phyloP scores from a whole-genome alignment of 2,888 invertebrate species.

The Troides aeacus region DNA sequence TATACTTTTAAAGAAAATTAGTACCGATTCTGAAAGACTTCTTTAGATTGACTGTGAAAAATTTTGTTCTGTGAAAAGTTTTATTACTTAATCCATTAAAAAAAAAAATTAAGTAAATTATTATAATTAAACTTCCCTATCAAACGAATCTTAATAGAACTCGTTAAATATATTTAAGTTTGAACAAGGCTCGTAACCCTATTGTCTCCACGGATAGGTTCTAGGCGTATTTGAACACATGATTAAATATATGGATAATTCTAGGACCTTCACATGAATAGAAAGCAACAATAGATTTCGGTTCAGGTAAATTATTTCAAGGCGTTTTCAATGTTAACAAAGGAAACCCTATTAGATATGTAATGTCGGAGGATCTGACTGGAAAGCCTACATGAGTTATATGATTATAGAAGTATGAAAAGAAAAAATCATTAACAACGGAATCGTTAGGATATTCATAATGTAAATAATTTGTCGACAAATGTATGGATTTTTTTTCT shows the following conservation, averaged over 20 bases:
- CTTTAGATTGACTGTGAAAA: too few species aligned
- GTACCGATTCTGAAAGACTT: too few species aligned
- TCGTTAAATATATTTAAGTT: too few species aligned
- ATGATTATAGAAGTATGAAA: neutral
- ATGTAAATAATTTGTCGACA: neutral
- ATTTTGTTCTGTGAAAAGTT: neutral
- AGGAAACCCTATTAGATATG: conserved; percentile 1
- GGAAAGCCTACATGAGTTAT: neutral
- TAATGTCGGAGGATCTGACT: neutral
- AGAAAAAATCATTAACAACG: neutral
- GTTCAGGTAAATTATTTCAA: conserved; percentile 14
- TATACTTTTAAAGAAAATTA: too few species aligned
- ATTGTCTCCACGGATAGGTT: neutral
- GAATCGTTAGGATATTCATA: neutral
- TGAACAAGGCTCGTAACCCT: neutral
- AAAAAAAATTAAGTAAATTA: neutral
- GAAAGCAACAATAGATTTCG: conserved; percentile 10
- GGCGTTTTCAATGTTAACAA: conserved; percentile 12
- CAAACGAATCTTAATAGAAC: neutral
- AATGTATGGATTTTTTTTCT: neutral
- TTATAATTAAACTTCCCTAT: neutral
- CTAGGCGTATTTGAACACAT: neutral
- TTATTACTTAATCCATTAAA: neutral
- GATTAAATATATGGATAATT: conserved; percentile 4
- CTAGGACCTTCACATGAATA: conserved; percentile 1